phyloP scores from a whole-genome alignment of 1,140 invertebrate genomes.

The Dendrolimus kikuchii region DNA sequence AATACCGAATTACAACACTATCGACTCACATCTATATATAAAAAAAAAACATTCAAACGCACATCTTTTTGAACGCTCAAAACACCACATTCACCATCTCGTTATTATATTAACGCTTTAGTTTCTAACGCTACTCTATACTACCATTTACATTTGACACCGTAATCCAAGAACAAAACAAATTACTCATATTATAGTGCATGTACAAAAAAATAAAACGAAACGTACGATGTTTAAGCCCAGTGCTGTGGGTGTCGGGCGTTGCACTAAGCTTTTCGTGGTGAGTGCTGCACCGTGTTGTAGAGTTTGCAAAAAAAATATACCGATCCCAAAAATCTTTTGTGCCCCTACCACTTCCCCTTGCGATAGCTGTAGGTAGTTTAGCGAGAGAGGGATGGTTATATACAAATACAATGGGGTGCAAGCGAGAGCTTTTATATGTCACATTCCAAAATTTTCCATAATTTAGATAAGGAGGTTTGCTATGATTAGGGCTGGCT shows the following conservation, averaged over 20 bases:
- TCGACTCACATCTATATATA: too few relatives aligned
- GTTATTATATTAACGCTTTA: too few relatives aligned
- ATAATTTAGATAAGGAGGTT: conserved; percentile 71
- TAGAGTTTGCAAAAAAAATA: conserved; percentile 66
- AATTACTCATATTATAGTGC: neutral
- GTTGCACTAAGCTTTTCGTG: conserved; percentile 37
- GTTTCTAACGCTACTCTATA: too few relatives aligned
- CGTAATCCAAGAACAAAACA: neutral
- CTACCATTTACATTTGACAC: too few relatives aligned
- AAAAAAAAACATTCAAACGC: too few relatives aligned
- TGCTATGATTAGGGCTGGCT: conserved; percentile 66
- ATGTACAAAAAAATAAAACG: too few relatives aligned
- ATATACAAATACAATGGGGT: conserved; percentile 18
- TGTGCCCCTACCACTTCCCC: conserved; percentile 59
- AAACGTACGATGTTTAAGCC: too few relatives aligned
- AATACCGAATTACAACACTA: too few relatives aligned
- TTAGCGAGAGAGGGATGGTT: conserved; percentile 30
- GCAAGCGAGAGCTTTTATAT: conserved; percentile 35
- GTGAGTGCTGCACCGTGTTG: conserved; percentile 24
- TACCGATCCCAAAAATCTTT: conserved; percentile 60
- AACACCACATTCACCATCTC: too few relatives aligned
- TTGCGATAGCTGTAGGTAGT: conserved; percentile 46
- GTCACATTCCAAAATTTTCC: conserved; percentile 68
- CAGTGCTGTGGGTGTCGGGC: conserved; percentile 1
- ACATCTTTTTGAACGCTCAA: too few relatives aligned